Base-by-base conservation (phyloP, 2,888 invertebrate genomes). In the Eudasyphora cyanicolor region DNA sequence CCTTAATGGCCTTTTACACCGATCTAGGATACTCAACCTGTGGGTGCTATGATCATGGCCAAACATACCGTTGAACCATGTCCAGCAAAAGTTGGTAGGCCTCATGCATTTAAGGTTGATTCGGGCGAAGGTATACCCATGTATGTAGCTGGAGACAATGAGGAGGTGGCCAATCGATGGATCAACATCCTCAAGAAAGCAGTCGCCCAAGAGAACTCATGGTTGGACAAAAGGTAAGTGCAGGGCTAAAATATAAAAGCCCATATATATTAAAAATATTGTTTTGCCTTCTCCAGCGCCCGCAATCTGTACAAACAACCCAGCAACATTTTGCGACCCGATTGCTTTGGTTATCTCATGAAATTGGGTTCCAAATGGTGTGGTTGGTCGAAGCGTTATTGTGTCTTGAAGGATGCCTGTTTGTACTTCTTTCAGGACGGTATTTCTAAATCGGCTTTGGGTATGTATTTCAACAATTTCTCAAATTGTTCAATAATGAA, bases 381-480 rank as follows among this genome's bases (percentile, higher is more conserved):
- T 89, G 96, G 96, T 21, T 98, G 98, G 98, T 96, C 96, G 83
- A 95, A 96, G 89, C 94, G 98, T 74, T 98, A 98, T 93, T 98
- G 98, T 93, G 97, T 99, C 42, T 94, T 98, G 62, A 98, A 98
- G 92, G 98, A 98, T 91, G 98, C 98, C 57, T 98, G 98, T 87
- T 94, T 98, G 27, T 98, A 98, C 93, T 98, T 98, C 92, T 98
- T 98, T 92, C 96, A 95, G 87, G 97, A 98, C 91, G 96, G 95
- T 3, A 96, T 95, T 90, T 96, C 98, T 88, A 96, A 96, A 91
- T 95, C 94, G 90, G 97, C 98, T 86, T 96, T 97, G 92, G 98
- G 98, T 97, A 92, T 93, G 90, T 87, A 82, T 87, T 87, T 86
- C 51, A n/a, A n/a, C n/a, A n/a, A n/a, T n/a, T 38, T 19, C n/a